Evolutionary conservation across 2,797 vertebrate genomes (phyloP), one percentile per base, ranked within the genome.

Genomic region (Sarcophilus harrisii): DNA sequence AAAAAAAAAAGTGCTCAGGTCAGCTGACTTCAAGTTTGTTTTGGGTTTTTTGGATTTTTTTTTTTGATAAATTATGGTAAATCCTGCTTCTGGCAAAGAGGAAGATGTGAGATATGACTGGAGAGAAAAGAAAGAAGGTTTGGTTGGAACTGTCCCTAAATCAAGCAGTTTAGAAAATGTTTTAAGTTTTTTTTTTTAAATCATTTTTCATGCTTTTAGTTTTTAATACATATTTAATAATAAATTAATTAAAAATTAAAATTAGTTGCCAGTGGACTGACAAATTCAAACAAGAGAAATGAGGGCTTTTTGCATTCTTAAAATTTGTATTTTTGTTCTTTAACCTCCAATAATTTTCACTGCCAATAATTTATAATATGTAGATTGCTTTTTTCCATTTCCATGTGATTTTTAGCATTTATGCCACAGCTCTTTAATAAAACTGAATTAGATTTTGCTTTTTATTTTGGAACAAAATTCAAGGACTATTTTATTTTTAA

Each of bases 401-500:
- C 57, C 92, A 13, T 90, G 89, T 3, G 0, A 13, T 49, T 59
- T 95, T 30, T 93, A 91, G 89, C 10, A 57, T 91, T 95, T 91
- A 28, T 55, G 55, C 10, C 0, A 1, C 29, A 49, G 21, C 12
- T 59, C 16, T 87, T 91, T 57, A 49, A 18, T 55, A 94, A 94
- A 96, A 30, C 5, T 32, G 58, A 81, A 93, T 45, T 94, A 96
- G n/a, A 91, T 94, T 28, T 2, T 73, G 13, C 91, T 95, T 95
- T 95, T 93, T 81, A 93, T 94, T 97, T 94, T 92, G 38, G 29
- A 90, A 94, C n/a, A 62, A 58, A 91, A 30, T 92, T 94, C 94
- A 92, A 49, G 45, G 29, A 95, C 93, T 96, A 38, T 94, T 97
- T 93, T 93, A 18, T 27, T 95, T 45, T 3, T 0, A 93, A 94